A percentile compares a stretch with the other conserved stretches of the same genome.
phyloP scores from a whole-genome alignment of 2,113 vertebrate species.

The Epinephelus fuscoguttatus region DNA sequence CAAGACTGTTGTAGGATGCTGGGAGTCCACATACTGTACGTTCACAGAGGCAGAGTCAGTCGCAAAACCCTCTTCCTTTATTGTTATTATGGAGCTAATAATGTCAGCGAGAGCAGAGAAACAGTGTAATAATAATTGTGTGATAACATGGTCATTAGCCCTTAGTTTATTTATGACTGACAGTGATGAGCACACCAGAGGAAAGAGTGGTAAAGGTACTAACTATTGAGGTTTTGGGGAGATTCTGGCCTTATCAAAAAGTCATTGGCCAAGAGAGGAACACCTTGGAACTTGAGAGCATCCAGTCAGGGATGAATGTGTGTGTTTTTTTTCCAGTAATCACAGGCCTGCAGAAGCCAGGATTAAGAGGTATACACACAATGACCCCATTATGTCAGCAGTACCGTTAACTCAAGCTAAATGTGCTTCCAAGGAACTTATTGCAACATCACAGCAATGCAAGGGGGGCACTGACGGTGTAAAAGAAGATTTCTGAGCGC shows the following conservation, averaged over 20 bases:
- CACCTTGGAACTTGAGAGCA: conserved; percentile 17
- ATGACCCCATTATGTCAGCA: conserved; percentile 80
- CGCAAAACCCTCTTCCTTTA: background rate
- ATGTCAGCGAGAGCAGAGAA: conserved; percentile 19
- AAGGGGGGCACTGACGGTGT: conserved; percentile 24
- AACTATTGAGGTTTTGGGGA: background rate
- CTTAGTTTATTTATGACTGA: background rate
- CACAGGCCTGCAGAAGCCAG: conserved; percentile 50
- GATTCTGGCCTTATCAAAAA: conserved; percentile 3
- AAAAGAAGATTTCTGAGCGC: conserved; percentile 22
- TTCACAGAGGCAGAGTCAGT: background rate
- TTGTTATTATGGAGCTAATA: conserved; percentile 25
- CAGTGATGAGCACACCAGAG: background rate
- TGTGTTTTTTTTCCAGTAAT: conserved; percentile 44
- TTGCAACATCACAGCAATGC: conserved; percentile 58
- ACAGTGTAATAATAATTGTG: conserved; percentile 23
- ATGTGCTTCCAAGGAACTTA: conserved; percentile 63
- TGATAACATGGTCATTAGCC: conserved; percentile 20
- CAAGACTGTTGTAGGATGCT: conserved; percentile 2
- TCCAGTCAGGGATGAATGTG: conserved; percentile 27
- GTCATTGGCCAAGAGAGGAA: conserved; percentile 5
- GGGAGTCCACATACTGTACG: background rate
- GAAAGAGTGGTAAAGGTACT: background rate
- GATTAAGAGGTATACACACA: conserved; percentile 64
- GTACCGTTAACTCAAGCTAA: conserved; percentile 62